Conservation (phyloP, 2,888 invertebrate species). For the Rhagonycha lutea region DNA sequence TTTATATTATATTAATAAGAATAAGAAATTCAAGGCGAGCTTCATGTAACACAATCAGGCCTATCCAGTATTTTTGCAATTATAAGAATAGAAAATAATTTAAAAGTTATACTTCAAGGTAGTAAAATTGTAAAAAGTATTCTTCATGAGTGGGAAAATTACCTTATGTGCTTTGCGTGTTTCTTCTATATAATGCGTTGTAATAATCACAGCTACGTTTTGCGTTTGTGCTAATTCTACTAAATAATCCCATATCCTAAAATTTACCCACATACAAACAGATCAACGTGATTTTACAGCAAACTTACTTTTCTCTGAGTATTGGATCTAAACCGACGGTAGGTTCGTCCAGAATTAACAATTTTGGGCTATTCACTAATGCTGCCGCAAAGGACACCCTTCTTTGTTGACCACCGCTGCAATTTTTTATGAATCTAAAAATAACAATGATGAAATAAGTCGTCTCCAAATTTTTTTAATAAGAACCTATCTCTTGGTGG, state of each 20-base stretch:
- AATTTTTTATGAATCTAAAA: slow-evolving; percentile 62
- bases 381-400: slow-evolving; percentile 88
- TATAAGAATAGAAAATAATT: not conserved
- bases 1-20: not conserved
- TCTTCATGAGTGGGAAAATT: slow-evolving; percentile 28
- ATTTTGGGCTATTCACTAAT: slow-evolving; percentile 83
- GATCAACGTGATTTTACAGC: not conserved
- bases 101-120: not conserved
- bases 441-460: not conserved
- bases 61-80: not conserved
- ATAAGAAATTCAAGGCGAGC: not conserved
- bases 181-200: slow-evolving; percentile 95
- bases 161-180: slow-evolving; percentile 81
- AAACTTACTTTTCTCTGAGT: slow-evolving; percentile 72
- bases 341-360: slow-evolving; percentile 89
- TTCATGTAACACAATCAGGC: not conserved
- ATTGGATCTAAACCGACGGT: slow-evolving; percentile 94
- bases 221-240: slow-evolving; percentile 67
- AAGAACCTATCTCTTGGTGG: slow-evolving; percentile 65
- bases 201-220: slow-evolving; percentile 83
- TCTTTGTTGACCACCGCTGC: slow-evolving; percentile 90
- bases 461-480: not conserved
- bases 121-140: not conserved
- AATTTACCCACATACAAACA: slow-evolving; percentile 30
- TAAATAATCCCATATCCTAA: slow-evolving; percentile 87